Percentiles rank a stretch among this genome's conserved stretches.
Conservation (phyloP, 2,888 invertebrate genomes). For the Prosopocoilus inquinatus region DNA sequence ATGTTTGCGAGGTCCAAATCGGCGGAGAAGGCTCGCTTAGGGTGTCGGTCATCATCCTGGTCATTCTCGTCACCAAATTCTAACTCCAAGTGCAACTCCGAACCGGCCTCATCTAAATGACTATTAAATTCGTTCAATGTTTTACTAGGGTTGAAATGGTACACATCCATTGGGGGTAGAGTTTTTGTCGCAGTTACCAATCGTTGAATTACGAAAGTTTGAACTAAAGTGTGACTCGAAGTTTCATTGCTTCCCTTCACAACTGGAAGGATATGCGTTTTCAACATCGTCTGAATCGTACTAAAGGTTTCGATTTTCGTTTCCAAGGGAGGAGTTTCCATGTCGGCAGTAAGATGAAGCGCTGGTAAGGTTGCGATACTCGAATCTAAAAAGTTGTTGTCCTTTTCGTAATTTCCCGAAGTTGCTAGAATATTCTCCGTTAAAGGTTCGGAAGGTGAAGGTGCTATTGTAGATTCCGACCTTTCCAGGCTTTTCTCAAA, state of each 20-base stretch:
- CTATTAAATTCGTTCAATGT: slow-evolving; percentile 87
- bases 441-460: slow-evolving; percentile 70
- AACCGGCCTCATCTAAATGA: slow-evolving; percentile 84
- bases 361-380: slow-evolving; percentile 82
- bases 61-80: slow-evolving; percentile 83
- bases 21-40: slow-evolving; percentile 56
- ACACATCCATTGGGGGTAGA: slow-evolving; percentile 81
- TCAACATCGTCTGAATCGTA: slow-evolving; percentile 83
- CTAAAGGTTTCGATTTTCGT: slow-evolving; percentile 89
- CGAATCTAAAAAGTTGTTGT: slow-evolving; percentile 65
- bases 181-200: slow-evolving; percentile 89
- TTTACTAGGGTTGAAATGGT: slow-evolving; percentile 82
- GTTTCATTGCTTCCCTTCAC: slow-evolving; percentile 73
- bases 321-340: slow-evolving; percentile 83
- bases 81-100: slow-evolving; percentile 79
- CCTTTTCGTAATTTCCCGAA: slow-evolving; percentile 69
- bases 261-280: slow-evolving; percentile 85
- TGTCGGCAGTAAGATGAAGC: slow-evolving; percentile 70
- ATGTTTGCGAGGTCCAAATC: slow-evolving; percentile 71
- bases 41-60: slow-evolving; percentile 54
- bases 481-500: slow-evolving; percentile 75
- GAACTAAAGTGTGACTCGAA: slow-evolving; percentile 76
- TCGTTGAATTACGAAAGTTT: slow-evolving; percentile 84
- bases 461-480: slow-evolving; percentile 54
- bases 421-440: slow-evolving; percentile 87